These are phyloP conservation scores for Cataglyphis rosenhaueri DNA, from an alignment of 2,888 invertebrate genomes.

Conservation along the genomic window DNA sequence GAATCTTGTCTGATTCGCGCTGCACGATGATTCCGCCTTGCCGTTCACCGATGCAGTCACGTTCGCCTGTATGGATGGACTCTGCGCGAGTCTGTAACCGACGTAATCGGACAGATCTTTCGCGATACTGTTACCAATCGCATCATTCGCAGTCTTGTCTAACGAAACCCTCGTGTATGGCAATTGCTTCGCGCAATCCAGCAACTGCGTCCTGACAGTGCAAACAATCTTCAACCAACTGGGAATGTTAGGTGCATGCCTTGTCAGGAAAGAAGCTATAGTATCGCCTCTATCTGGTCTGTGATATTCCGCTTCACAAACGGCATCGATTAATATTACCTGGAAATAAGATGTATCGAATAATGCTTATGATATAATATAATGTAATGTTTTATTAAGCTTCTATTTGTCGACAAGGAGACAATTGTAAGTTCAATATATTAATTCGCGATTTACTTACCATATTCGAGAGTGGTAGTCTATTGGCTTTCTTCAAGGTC, in stretches of 20 bases:
- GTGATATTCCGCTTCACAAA: conserved; percentile 98
- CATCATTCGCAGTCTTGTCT: conserved; percentile 90
- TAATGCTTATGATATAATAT: neutral
- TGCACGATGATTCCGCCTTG: conserved; percentile 87
- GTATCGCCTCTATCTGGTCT: conserved; percentile 97
- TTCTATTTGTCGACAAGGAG: neutral
- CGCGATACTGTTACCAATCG: conserved; percentile 88
- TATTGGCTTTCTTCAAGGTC: conserved; percentile 90
- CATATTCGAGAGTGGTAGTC: conserved; percentile 90
- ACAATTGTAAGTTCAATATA: neutral
- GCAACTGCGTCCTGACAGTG: conserved; percentile 93
- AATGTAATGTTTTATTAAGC: neutral
- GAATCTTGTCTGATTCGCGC: conserved; percentile 91
- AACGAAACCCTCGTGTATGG: conserved; percentile 93
- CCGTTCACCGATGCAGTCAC: conserved; percentile 89
- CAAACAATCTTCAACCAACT: conserved; percentile 96
- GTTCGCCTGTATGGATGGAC: conserved; percentile 94
- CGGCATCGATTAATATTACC: conserved; percentile 95
- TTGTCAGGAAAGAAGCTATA: conserved; percentile 94
- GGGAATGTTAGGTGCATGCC: conserved; percentile 93
- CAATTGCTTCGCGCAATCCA: conserved; percentile 93
- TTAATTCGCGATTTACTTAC: conserved; percentile 60
- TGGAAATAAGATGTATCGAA: conserved; percentile 83
- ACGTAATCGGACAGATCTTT: conserved; percentile 96
- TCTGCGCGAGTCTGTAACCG: conserved; percentile 92